These are phyloP conservation scores for Conus betulinus DNA, from an alignment of 1,140 invertebrate species.

Conservation along the genomic window DNA sequence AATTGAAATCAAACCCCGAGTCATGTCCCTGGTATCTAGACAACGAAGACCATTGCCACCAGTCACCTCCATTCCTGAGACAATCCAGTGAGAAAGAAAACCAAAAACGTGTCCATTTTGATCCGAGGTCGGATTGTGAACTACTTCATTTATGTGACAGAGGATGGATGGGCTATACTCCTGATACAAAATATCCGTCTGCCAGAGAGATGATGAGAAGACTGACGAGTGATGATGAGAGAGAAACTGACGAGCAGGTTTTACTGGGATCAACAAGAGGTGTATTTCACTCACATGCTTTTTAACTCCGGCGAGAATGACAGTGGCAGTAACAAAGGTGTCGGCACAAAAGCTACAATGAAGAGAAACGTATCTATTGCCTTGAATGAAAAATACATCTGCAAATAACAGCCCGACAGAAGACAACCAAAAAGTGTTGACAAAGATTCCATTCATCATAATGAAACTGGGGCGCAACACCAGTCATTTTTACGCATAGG, in stretches of 20 bases:
- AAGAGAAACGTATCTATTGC: background rate
- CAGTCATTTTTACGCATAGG: background rate
- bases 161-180: background rate
- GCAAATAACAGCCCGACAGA: background rate
- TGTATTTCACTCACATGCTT: background rate
- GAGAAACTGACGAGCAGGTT: background rate
- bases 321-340: background rate
- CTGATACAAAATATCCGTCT: background rate
- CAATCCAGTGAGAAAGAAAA: background rate
- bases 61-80: background rate
- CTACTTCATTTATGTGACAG: background rate
- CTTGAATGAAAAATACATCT: background rate
- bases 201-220: background rate
- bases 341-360: background rate
- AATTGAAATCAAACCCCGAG: background rate
- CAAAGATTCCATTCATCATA: background rate
- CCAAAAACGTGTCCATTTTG: conserved; percentile 6
- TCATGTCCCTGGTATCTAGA: background rate
- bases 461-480: background rate
- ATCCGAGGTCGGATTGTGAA: background rate
- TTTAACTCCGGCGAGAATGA: background rate
- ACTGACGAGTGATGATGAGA: background rate
- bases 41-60: background rate
- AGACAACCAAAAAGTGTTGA: background rate
- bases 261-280: background rate